Conservation (phyloP, 37 sponge, comb jelly and placozoan species). For the Geodia barretti region DNA sequence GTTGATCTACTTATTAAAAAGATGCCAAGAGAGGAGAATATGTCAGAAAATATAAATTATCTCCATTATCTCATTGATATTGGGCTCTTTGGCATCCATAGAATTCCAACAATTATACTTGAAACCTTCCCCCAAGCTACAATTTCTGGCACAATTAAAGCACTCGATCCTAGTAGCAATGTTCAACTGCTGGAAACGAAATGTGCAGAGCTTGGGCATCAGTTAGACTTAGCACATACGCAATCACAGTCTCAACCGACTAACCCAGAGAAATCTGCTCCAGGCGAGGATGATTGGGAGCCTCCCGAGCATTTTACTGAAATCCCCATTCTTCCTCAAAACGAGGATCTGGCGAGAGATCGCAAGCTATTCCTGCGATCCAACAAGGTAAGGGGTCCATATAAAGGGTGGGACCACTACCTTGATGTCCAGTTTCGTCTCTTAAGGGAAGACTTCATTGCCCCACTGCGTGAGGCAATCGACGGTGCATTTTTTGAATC, state of each 20-base stretch:
- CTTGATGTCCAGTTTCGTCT: slow-evolving; percentile 84
- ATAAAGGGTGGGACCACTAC: slow-evolving; percentile 75
- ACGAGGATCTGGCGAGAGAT: slow-evolving; percentile 20
- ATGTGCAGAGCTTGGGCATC: slow-evolving; percentile 18
- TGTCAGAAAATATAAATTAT: slow-evolving; percentile 19
- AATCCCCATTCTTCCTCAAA: slow-evolving; percentile 34
- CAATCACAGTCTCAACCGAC: slow-evolving; percentile 41
- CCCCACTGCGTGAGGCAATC: slow-evolving; percentile 81
- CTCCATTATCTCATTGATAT: slow-evolving; percentile 25
- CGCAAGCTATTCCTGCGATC: slow-evolving; percentile 42
- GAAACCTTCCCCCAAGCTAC: slow-evolving; percentile 13
- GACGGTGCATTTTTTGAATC: slow-evolving; percentile 62
- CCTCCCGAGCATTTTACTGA: slow-evolving; percentile 25
- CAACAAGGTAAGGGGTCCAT: slow-evolving; percentile 62
- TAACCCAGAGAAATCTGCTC: slow-evolving; percentile 49
- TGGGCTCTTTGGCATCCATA: slow-evolving; percentile 17
- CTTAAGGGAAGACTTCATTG: slow-evolving; percentile 87
- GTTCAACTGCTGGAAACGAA: not conserved
- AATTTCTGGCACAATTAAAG: not conserved
- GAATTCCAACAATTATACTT: slow-evolving; percentile 9
- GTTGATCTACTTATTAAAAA: slow-evolving; percentile 20
- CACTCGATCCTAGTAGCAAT: not conserved
- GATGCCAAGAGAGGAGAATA: slow-evolving; percentile 33
- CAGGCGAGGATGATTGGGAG: not conserved
- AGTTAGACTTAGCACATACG: no score